Percentiles rank a stretch among this genome's conserved stretches.
Evolutionary conservation across 2,888 invertebrate genomes (phyloP).

Genomic region (Polia nebulosa): DNA sequence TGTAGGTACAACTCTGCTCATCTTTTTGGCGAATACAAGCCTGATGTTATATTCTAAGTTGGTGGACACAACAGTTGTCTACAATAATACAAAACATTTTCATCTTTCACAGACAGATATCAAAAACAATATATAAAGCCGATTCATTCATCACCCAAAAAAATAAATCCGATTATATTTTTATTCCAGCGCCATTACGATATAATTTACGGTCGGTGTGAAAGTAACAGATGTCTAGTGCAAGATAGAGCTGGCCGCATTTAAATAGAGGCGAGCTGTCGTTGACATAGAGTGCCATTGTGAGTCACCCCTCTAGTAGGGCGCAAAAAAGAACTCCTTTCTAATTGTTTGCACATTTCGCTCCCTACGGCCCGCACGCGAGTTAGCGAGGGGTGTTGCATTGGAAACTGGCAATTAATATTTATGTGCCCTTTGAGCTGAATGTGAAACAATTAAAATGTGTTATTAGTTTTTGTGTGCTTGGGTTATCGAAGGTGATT

Average conservation of each 20-base stretch:
- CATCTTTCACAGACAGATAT: conserved; percentile 14
- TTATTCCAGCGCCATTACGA: conserved; percentile 70
- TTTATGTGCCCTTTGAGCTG: conserved; percentile 47
- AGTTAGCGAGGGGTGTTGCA: conserved; percentile 64
- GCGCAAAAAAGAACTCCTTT: conserved; percentile 84
- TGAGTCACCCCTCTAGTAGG: conserved; percentile 74
- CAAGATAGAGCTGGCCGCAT: conserved; percentile 77
- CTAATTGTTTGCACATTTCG: conserved; percentile 90
- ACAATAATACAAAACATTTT: conserved; percentile 10
- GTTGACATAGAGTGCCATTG: conserved; percentile 87
- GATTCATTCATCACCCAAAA: conserved; percentile 55
- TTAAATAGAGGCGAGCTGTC: conserved; percentile 82
- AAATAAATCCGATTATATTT: conserved; percentile 67
- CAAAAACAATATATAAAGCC: conserved; percentile 35
- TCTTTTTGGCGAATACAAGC: no score
- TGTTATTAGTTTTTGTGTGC: conserved; percentile 21
- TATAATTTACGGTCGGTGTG: conserved; percentile 79
- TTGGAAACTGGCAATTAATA: conserved; percentile 58
- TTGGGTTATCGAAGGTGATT: neutral
- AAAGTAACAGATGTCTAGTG: conserved; percentile 85
- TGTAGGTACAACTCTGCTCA: neutral
- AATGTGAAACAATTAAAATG: conserved; percentile 28
- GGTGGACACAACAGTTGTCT: neutral
- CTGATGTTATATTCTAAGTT: no score
- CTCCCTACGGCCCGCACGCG: conserved; percentile 76